phyloP scores from a whole-genome alignment of 2,113 vertebrate genomes.

The Pagrus major region DNA sequence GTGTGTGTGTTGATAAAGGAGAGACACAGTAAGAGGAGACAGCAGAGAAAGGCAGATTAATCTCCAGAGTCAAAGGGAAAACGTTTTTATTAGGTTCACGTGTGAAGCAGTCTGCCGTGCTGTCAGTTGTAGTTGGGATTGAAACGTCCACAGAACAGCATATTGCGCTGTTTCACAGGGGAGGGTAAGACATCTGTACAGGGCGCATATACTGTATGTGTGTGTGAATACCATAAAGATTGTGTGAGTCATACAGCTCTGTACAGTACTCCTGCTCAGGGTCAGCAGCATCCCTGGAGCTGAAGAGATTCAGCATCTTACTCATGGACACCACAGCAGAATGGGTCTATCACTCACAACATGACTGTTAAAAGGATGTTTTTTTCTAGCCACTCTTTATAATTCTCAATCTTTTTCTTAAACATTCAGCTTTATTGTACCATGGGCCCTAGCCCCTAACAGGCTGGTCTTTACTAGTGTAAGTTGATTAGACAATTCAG shows the following conservation, averaged over 20 bases:
- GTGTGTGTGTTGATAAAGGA: constrained; percentile 52
- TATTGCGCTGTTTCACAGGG: constrained; percentile 42
- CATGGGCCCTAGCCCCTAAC: not conserved
- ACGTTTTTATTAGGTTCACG: constrained; percentile 73
- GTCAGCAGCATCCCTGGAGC: not conserved
- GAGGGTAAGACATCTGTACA: constrained; percentile 42
- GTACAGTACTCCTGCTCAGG: not conserved
- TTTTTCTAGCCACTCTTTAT: not conserved
- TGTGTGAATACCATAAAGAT: constrained; percentile 1
- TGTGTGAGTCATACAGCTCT: not conserved
- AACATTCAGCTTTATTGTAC: not conserved
- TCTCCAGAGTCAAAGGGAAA: constrained; percentile 59
- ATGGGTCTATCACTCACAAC: not conserved
- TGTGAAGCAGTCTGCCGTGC: constrained; percentile 62
- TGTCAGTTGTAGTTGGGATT: constrained; percentile 66
- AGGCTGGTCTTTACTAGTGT: not conserved
- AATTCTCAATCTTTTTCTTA: not conserved
- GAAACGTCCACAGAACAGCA: constrained; percentile 49
- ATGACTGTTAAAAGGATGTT: not conserved
- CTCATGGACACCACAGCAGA: not conserved
- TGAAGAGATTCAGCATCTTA: not conserved
- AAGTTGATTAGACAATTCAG: not conserved
- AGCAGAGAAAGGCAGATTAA: constrained; percentile 69
- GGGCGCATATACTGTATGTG: not conserved
- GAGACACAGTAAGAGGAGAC: constrained; percentile 65